Conservation (phyloP, 1,140 invertebrate genomes). For the Pachypeltis micranthus region DNA sequence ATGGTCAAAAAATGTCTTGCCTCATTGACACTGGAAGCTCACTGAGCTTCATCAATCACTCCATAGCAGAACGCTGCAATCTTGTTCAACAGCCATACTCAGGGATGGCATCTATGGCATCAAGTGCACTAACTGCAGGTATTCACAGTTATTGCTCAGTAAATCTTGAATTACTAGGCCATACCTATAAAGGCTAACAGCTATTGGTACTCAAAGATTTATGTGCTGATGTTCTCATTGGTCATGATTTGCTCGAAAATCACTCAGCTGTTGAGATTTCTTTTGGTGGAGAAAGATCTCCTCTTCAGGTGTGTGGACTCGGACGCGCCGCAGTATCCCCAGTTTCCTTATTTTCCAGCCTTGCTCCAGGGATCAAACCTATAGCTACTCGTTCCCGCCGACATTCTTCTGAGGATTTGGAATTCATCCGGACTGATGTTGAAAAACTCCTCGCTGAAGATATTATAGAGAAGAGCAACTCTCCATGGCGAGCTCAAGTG, state of each 20-base stretch:
- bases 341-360: neutral
- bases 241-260: neutral
- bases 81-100: neutral
- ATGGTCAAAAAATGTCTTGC: neutral
- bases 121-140: neutral
- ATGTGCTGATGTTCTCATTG: neutral
- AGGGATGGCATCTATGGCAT: neutral
- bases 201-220: neutral
- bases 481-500: no score
- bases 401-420: no score
- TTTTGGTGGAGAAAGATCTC: neutral
- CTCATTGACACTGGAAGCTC: neutral
- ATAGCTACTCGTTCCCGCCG: no score
- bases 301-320: neutral
- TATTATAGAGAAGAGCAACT: no score
- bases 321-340: neutral
- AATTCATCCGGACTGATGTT: no score
- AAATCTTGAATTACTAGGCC: neutral
- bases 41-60: neutral
- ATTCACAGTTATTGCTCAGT: neutral
- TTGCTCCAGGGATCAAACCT: no score
- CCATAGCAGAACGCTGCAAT: neutral
- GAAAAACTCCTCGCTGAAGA: no score
- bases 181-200: neutral
- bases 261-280: neutral